A percentile compares a stretch with the other conserved stretches of the same genome.
Evolutionary conservation across 2,888 invertebrate genomes (phyloP).

Genomic region (Acheta domesticus): DNA sequence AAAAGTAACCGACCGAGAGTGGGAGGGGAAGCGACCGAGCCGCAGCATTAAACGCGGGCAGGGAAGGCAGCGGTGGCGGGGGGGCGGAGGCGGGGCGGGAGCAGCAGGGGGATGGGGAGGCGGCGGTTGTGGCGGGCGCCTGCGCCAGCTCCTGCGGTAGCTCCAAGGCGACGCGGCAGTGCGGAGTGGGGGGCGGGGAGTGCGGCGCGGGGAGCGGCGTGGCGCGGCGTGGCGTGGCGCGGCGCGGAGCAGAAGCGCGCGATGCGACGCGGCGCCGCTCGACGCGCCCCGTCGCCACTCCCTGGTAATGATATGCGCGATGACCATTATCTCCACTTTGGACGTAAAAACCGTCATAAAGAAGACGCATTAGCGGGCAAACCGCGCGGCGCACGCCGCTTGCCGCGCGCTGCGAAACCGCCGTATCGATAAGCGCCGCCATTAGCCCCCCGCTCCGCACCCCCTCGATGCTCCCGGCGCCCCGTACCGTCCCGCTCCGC

Average conservation of each 20-base stretch:
- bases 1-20: neutral
- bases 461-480: neutral
- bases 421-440: conserved; percentile 18
- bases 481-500: neutral
- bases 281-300: neutral
- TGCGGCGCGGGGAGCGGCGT: neutral
- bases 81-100: neutral
- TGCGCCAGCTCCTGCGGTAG: neutral
- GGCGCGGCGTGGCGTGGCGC: neutral
- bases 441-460: neutral
- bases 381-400: conserved; percentile 1
- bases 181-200: neutral
- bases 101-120: neutral
- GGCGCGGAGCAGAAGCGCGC: neutral
- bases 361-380: conserved; percentile 11
- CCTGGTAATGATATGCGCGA: neutral
- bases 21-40: neutral
- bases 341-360: neutral
- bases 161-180: neutral
- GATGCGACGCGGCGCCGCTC: neutral
- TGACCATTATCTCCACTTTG: conserved; percentile 7
- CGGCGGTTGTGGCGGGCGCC: neutral
- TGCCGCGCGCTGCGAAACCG: neutral
- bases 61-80: neutral
- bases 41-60: neutral